phyloP scores from a whole-genome alignment of 2,797 vertebrate species.

The Molossus alvarezi region DNA sequence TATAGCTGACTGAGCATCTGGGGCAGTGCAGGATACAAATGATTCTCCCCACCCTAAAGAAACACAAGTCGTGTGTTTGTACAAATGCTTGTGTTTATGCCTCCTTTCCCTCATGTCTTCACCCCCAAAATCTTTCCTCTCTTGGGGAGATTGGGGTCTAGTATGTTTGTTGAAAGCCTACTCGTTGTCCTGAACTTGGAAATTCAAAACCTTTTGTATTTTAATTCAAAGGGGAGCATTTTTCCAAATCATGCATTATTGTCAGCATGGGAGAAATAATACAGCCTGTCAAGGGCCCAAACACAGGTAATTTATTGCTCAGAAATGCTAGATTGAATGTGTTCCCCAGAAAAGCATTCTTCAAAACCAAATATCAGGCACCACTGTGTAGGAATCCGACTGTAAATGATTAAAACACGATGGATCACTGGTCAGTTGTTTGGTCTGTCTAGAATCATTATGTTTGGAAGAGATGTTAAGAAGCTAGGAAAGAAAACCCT shows the following conservation, averaged over 20 bases:
- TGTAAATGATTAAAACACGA: slow-evolving; percentile 86
- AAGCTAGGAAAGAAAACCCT: slow-evolving; percentile 76
- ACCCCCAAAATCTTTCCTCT: not conserved
- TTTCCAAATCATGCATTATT: slow-evolving; percentile 75
- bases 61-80: not conserved
- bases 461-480: slow-evolving; percentile 79
- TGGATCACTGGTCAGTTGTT: slow-evolving; percentile 86
- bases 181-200: slow-evolving; percentile 64
- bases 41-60: slow-evolving; percentile 42
- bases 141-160: not conserved
- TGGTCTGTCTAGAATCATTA: slow-evolving; percentile 87
- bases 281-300: slow-evolving; percentile 3
- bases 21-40: slow-evolving; percentile 36
- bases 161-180: slow-evolving; percentile 4
- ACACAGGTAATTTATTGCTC: slow-evolving; percentile 75
- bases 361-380: slow-evolving; percentile 81
- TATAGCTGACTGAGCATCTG: slow-evolving; percentile 68
- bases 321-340: slow-evolving; percentile 75
- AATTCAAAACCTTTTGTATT: slow-evolving; percentile 67
- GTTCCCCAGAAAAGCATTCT: slow-evolving; percentile 78
- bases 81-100: not conserved
- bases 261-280: slow-evolving; percentile 75
- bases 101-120: not conserved
- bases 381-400: slow-evolving; percentile 79
- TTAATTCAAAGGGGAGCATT: slow-evolving; percentile 68